Base-by-base conservation (phyloP, 2,888 invertebrate species). In the Chironomus riparius region DNA sequence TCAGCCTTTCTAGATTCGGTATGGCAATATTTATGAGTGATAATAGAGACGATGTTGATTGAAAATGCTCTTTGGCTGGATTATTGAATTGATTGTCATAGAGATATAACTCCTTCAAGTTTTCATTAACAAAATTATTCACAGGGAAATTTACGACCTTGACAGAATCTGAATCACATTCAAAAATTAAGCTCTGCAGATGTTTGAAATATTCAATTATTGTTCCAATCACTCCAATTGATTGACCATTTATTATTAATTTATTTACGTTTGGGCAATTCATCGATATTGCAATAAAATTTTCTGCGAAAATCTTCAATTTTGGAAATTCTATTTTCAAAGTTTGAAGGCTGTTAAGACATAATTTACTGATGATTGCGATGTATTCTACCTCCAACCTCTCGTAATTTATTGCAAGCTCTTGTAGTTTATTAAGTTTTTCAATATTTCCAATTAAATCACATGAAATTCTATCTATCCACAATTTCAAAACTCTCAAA, bases 321-420 rank as follows among this genome's bases (percentile, higher is more conserved):
- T 62, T 65, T 1, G 65, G 65, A 65, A 65, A 65, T 65, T 74
- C 47, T 12, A 74, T 68, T 74, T 74, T 65, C n/a, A 74, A 15
- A 15, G 38, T 48, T n/a, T 21, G 24, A 10, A 65, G 65, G 28
- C 5, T 28, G n/a, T 6, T 13, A 0, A 68, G 47, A 4, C 15
- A 7, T n/a, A 38, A 6, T 68, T n/a, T 28, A 74, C 65, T 48
- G 4, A 65, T n/a, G 4, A 2, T 65, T 22, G 21, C 6, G 10
- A 68, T 24, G 21, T 74, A 74, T 15, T 74, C 74, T n/a, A 73
- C 21, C 28, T 73, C 72, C 15, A 73, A 28, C 4, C 72, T 28
- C 7, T 68, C 65, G 15, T 74, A 74, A 47, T 47, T 68, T 2
- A 74, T 5, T 3, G 68, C n/a, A 7, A 74, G 24, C 13, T 74